phyloP scores from a whole-genome alignment of 2,113 vertebrate species.

The Odocoileus virginianus region DNA sequence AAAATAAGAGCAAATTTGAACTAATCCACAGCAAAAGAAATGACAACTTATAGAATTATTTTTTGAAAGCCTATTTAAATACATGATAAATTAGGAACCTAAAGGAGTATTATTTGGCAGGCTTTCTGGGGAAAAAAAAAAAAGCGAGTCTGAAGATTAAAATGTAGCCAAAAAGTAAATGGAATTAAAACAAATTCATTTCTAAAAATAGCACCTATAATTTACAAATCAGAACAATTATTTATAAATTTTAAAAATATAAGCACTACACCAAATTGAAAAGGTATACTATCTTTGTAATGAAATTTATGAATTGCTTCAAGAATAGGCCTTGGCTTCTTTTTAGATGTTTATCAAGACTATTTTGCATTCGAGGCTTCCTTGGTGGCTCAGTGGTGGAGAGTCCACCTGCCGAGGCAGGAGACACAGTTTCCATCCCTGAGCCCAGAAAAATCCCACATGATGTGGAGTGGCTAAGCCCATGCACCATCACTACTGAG shows the following conservation, averaged over 20 bases:
- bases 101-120: neutral
- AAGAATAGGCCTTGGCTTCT: neutral
- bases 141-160: neutral
- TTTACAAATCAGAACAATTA: neutral
- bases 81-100: neutral
- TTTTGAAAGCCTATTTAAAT: conserved; percentile 16
- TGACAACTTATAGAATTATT: neutral
- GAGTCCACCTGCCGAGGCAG: neutral
- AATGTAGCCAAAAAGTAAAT: neutral
- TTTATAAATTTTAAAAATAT: conserved; percentile 13
- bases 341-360: neutral
- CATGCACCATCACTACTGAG: neutral
- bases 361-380: neutral
- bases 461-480: neutral
- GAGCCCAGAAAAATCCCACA: neutral
- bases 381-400: neutral
- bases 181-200: neutral
- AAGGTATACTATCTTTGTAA: neutral
- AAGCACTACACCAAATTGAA: neutral
- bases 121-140: neutral
- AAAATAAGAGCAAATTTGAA: conserved; percentile 10
- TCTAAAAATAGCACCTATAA: neutral
- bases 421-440: neutral
- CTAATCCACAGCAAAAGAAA: neutral
- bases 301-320: neutral